These are phyloP conservation scores for Hypotaenidia philippensis DNA, from an alignment of 2,797 vertebrate species.

Conservation along the genomic window DNA sequence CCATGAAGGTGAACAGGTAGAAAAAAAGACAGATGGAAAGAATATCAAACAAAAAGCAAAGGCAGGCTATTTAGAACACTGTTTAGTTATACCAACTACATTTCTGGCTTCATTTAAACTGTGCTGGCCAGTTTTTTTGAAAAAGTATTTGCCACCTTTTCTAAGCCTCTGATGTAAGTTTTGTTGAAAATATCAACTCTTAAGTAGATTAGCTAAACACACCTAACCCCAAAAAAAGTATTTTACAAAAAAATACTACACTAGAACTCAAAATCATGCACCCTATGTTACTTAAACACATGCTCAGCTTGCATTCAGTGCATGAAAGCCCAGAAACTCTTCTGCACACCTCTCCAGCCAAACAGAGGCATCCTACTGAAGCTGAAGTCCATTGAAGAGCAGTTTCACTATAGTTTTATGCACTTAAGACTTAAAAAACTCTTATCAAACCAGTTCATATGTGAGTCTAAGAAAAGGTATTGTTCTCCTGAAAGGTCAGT, in stretches of 20 bases:
- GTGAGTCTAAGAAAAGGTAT: neutral
- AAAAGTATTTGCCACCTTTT: neutral
- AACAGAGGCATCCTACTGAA: neutral
- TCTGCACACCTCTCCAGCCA: neutral
- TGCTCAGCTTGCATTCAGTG: neutral
- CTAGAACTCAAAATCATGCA: neutral
- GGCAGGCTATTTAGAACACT: neutral
- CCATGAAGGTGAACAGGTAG: neutral
- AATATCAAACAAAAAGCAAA: neutral
- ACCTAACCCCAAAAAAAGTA: neutral
- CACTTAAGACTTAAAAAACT: neutral
- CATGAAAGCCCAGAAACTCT: neutral
- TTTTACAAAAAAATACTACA: neutral
- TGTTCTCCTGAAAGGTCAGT: neutral
- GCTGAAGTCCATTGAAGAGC: neutral
- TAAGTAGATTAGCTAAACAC: neutral
- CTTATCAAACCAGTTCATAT: neutral
- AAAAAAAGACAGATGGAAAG: constrained; percentile 23
- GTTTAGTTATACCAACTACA: neutral
- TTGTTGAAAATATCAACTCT: neutral
- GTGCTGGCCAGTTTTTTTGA: neutral
- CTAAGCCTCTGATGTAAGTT: neutral
- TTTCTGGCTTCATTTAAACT: neutral
- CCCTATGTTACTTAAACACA: neutral
- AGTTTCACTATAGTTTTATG: neutral